Evolutionary conservation across 92 coral and sea anemone species (phyloP).

Genomic region (Phenganax stokvisi): DNA sequence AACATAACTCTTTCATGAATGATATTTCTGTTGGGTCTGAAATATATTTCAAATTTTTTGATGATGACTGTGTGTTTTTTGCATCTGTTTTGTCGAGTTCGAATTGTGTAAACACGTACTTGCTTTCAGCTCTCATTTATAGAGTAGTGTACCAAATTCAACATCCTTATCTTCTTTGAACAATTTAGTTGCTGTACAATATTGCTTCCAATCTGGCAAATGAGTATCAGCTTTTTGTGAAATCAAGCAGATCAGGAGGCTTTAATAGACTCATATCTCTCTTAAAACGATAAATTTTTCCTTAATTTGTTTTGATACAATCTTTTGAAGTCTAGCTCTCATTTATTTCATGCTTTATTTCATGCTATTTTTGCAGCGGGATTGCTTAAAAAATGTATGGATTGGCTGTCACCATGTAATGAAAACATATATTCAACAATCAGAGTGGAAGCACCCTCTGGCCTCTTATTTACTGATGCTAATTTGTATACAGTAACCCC

Average conservation of each 20-base stretch:
- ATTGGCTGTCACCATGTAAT: neutral
- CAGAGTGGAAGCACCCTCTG: no score
- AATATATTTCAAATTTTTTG: slow-evolving; percentile 8
- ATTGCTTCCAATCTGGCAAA: neutral
- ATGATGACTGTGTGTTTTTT: neutral
- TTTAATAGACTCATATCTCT: neutral
- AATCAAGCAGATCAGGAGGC: neutral
- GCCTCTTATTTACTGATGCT: no score
- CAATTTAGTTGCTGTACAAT: neutral
- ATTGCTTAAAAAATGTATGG: neutral
- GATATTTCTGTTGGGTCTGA: slow-evolving; percentile 23
- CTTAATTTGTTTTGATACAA: neutral
- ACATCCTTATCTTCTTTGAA: neutral
- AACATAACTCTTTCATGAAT: slow-evolving; percentile 28
- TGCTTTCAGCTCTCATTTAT: neutral
- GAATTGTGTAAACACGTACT: slow-evolving; percentile 9
- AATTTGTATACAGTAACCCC: no score
- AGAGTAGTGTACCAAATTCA: neutral
- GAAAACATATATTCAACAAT: neutral
- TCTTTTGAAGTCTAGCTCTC: neutral
- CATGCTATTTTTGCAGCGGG: neutral
- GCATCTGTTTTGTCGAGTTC: neutral
- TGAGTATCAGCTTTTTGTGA: neutral
- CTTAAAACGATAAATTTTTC: neutral
- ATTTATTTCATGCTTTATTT: neutral